These are phyloP conservation scores for Carlito syrichta DNA, from an alignment of 2,113 vertebrate species.

Conservation along the genomic window DNA sequence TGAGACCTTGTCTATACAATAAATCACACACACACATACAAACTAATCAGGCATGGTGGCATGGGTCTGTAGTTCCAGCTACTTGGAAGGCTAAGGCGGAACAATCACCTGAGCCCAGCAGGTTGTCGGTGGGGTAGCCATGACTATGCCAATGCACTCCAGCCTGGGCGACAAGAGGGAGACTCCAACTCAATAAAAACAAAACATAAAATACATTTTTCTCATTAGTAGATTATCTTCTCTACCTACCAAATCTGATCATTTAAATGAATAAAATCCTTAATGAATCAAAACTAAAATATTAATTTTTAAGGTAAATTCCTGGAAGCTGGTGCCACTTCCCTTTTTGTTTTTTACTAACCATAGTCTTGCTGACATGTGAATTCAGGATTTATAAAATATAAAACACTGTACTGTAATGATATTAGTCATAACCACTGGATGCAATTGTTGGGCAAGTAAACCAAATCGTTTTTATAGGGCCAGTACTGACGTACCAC, in stretches of 20 bases:
- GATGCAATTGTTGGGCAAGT: conserved; percentile 19
- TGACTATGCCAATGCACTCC: too few relatives aligned
- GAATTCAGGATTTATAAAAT: conserved; percentile 36
- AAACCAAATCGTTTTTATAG: conserved; percentile 28
- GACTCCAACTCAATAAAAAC: too few relatives aligned
- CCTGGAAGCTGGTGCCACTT: neutral
- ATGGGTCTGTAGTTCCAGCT: too few relatives aligned
- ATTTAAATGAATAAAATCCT: conserved; percentile 14
- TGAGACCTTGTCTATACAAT: too few relatives aligned
- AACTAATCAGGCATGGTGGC: too few relatives aligned
- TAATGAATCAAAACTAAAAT: neutral
- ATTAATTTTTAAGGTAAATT: neutral
- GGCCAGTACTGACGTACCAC: conserved; percentile 23
- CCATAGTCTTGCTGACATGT: neutral
- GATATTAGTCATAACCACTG: conserved; percentile 36
- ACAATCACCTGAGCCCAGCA: too few relatives aligned
- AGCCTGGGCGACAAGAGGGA: too few relatives aligned
- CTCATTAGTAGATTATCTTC: neutral
- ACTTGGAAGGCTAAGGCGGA: too few relatives aligned
- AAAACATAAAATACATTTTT: neutral
- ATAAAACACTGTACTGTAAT: conserved; percentile 36
- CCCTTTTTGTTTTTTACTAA: neutral
- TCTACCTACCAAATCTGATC: neutral
- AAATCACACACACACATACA: too few relatives aligned
- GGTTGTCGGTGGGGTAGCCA: too few relatives aligned